Percentiles rank a stretch among this genome's conserved stretches.
Evolutionary conservation across 1,140 invertebrate species (phyloP).

Genomic region (Alviniconcha marisindica): DNA sequence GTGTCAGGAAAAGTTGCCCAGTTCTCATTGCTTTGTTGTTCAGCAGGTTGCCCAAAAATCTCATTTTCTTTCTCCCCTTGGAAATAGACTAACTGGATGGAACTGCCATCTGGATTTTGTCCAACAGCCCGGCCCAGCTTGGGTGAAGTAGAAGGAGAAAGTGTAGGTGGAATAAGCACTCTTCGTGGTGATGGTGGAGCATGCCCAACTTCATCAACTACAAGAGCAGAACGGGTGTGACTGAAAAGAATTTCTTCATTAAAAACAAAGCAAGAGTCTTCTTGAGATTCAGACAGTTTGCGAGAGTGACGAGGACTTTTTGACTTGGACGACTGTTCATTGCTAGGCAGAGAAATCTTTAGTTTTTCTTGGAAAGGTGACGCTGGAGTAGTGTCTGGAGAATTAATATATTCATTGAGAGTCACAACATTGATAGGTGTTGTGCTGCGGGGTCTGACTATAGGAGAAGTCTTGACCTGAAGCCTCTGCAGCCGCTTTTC

Average conservation of each 20-base stretch:
- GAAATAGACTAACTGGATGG: slow-evolving; percentile 37
- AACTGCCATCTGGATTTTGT: slow-evolving; percentile 8
- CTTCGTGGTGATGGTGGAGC: slow-evolving; percentile 63
- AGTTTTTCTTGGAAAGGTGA: slow-evolving; percentile 63
- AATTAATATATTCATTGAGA: slow-evolving; percentile 83
- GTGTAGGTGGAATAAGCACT: slow-evolving; percentile 68
- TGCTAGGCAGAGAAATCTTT: slow-evolving; percentile 70
- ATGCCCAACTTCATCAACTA: slow-evolving; percentile 61
- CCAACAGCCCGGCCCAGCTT: slow-evolving; percentile 48
- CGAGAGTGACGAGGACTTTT: slow-evolving; percentile 58
- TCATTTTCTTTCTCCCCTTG: slow-evolving; percentile 28
- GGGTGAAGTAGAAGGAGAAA: slow-evolving; percentile 63
- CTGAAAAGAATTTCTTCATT: slow-evolving; percentile 69
- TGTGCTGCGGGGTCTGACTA: slow-evolving; percentile 90
- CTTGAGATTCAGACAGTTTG: slow-evolving; percentile 37
- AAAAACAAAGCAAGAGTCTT: slow-evolving; percentile 61
- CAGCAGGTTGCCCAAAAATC: slow-evolving; percentile 42
- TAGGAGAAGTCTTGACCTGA: slow-evolving; percentile 86
- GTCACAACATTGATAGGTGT: slow-evolving; percentile 87
- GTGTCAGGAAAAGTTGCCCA: slow-evolving; percentile 60
- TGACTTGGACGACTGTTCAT: slow-evolving; percentile 59
- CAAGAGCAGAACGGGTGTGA: slow-evolving; percentile 65
- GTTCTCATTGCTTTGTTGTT: slow-evolving; percentile 41
- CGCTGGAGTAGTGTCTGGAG: slow-evolving; percentile 63
- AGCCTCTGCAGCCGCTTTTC: slow-evolving; percentile 72